phyloP scores from a whole-genome alignment of 2,888 invertebrate genomes.

The Anticlea derivata region DNA sequence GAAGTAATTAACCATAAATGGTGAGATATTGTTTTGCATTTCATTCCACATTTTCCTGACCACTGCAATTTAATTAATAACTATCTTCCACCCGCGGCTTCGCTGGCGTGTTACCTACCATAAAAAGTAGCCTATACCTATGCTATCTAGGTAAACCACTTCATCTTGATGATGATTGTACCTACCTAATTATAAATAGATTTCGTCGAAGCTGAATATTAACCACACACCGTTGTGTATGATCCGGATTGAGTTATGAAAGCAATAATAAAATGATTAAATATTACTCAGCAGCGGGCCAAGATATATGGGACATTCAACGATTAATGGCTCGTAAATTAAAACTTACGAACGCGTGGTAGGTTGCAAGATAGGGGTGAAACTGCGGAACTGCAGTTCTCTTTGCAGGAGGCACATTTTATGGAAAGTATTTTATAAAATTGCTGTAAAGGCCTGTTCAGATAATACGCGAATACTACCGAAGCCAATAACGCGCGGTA shows the following conservation, averaged over 20 bases:
- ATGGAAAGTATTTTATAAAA: constrained; percentile 6
- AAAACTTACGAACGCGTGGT: constrained; percentile 32
- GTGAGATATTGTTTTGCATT: too few species aligned
- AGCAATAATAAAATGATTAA: constrained; percentile 36
- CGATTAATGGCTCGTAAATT: constrained; percentile 37
- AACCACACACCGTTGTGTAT: constrained; percentile 4
- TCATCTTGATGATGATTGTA: too few species aligned
- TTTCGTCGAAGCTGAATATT: neutral
- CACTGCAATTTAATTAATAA: too few species aligned
- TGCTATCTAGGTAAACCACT: too few species aligned
- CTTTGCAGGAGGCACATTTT: constrained; percentile 30
- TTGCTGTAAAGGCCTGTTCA: too few species aligned
- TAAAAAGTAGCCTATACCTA: too few species aligned
- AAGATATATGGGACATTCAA: constrained; percentile 33
- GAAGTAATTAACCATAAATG: too few species aligned
- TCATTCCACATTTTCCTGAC: too few species aligned
- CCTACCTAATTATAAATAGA: neutral
- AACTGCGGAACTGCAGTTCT: constrained; percentile 43
- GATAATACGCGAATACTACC: too few species aligned
- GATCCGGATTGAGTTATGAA: constrained; percentile 34
- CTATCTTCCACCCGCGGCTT: too few species aligned
- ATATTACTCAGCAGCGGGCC: constrained; percentile 30
- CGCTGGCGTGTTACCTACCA: too few species aligned
- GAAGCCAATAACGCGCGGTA: too few species aligned
- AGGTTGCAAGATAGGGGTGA: constrained; percentile 27